Percentiles rank a stretch among this genome's conserved stretches.
Evolutionary conservation across 2,113 vertebrate species (phyloP).

Genomic region (Marcusenius ussheri): DNA sequence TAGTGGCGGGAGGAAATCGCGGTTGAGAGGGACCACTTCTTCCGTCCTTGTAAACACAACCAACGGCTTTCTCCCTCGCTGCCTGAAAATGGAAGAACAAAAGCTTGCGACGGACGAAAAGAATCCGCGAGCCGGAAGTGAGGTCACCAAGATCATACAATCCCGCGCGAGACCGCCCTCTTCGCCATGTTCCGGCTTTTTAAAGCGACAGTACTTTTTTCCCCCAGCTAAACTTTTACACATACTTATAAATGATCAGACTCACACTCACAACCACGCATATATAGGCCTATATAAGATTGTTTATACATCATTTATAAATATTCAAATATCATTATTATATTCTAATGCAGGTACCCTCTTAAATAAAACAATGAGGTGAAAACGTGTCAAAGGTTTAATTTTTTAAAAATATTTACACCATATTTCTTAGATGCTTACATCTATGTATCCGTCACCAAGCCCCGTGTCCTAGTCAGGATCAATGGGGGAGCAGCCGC

Average conservation of each 20-base stretch:
- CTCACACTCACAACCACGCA: background rate
- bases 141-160: constrained; percentile 39
- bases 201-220: constrained; percentile 7
- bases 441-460: background rate
- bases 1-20: background rate
- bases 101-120: constrained; percentile 37
- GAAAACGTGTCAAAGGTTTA: background rate
- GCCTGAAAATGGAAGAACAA: constrained; percentile 55
- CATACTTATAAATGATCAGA: background rate
- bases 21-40: background rate
- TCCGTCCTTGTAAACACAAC: background rate
- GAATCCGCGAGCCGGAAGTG: constrained; percentile 48
- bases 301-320: background rate
- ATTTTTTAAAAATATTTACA: background rate
- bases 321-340: background rate
- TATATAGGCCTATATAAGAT: background rate
- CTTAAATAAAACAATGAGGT: background rate
- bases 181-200: background rate
- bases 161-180: constrained; percentile 44
- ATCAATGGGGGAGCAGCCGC: background rate
- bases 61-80: constrained; percentile 22
- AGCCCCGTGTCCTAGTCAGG: background rate
- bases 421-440: background rate
- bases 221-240: background rate
- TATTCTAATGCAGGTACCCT: background rate